Percentiles rank a stretch among this genome's conserved stretches.
Conservation (phyloP, 1,140 invertebrate genomes). For the Heliothis virescens region DNA sequence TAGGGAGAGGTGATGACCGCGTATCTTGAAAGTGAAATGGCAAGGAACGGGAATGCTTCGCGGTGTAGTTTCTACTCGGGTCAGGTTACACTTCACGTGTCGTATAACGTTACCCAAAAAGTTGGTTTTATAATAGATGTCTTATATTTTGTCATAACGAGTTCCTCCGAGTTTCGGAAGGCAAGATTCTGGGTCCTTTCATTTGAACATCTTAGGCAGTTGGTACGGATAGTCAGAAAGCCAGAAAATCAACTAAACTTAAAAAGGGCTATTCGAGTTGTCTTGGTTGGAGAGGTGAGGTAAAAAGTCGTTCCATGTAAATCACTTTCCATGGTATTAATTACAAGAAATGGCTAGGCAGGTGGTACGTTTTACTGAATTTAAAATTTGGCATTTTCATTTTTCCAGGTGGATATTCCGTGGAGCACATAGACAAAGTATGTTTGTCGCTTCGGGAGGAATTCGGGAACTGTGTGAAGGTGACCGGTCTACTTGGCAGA, state of each 20-base stretch:
- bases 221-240: too few species aligned
- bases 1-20: constrained; percentile 16
- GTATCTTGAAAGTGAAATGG: constrained; percentile 35
- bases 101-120: neutral
- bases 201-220: too few species aligned
- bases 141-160: too few species aligned
- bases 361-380: neutral
- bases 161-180: too few species aligned
- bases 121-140: neutral
- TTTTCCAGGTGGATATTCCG: constrained; percentile 88
- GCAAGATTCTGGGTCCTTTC: too few species aligned
- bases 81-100: neutral
- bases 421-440: constrained; percentile 91
- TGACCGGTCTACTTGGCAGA: constrained; percentile 90
- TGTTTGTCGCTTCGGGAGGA: constrained; percentile 88
- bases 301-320: too few species aligned
- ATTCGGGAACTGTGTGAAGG: constrained; percentile 92
- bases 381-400: neutral
- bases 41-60: constrained; percentile 14
- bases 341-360: too few species aligned
- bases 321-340: too few species aligned
- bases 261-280: too few species aligned
- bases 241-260: too few species aligned
- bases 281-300: too few species aligned
- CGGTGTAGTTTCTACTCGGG: constrained; percentile 22